These are phyloP conservation scores for Drosophila pseudoananassae DNA, from an alignment of 1,140 invertebrate species.

Conservation along the genomic window DNA sequence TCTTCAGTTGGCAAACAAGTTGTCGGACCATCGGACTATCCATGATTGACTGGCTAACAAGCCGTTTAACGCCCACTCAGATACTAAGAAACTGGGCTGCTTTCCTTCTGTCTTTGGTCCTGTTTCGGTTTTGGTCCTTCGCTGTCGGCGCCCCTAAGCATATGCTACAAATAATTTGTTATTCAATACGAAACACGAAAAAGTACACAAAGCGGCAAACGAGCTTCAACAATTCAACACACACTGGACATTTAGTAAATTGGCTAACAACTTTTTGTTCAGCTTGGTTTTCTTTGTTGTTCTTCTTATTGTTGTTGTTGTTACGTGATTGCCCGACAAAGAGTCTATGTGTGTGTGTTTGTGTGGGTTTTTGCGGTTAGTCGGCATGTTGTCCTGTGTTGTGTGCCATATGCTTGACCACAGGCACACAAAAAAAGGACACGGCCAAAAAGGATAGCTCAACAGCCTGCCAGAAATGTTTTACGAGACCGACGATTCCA, in stretches of 20 bases:
- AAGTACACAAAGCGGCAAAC: constrained; percentile 77
- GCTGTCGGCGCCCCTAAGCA: constrained; percentile 37
- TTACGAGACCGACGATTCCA: constrained; percentile 23
- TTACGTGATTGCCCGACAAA: constrained; percentile 43
- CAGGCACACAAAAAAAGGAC: constrained; percentile 30
- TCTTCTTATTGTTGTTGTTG: constrained; percentile 39
- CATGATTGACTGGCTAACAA: constrained; percentile 38
- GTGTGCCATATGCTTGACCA: constrained; percentile 66
- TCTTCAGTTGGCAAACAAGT: constrained; percentile 25
- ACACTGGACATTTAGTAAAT: constrained; percentile 75
- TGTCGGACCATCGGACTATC: constrained; percentile 21
- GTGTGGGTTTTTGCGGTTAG: constrained; percentile 10
- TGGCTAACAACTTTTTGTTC: constrained; percentile 75
- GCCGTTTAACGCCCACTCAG: constrained; percentile 51
- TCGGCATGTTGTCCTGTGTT: constrained; percentile 49
- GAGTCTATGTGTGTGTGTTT: constrained; percentile 6
- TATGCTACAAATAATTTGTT: constrained; percentile 79
- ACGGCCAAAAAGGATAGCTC: constrained; percentile 11
- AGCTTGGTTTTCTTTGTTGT: constrained; percentile 26
- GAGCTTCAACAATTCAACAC: constrained; percentile 54
- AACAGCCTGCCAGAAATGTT: constrained; percentile 23
- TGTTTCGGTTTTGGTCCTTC: constrained; percentile 11
- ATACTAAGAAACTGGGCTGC: neutral
- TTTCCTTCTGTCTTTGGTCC: neutral
- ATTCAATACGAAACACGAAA: constrained; percentile 77